phyloP scores from a whole-genome alignment of 2,797 vertebrate species.

The Tragopan temminckii region DNA sequence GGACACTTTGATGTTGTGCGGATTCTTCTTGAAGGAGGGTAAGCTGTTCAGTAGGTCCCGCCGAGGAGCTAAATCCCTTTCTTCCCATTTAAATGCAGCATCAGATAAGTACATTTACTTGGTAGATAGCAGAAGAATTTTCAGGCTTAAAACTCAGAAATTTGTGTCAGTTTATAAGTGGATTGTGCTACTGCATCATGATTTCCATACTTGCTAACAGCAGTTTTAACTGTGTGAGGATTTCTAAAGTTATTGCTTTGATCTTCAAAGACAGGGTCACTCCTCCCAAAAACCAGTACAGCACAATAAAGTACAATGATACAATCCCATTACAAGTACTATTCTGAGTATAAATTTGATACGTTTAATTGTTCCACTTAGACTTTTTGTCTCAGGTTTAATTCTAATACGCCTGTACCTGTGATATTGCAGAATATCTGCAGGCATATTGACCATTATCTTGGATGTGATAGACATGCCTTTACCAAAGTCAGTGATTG shows the following conservation, averaged over 20 bases:
- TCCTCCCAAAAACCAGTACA: not conserved
- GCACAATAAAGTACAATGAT: not conserved
- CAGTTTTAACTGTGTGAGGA: fast-evolving
- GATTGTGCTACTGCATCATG: not conserved
- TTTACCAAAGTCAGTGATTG: not conserved
- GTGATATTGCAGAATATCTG: not conserved
- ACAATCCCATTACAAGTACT: not conserved
- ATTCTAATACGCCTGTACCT: not conserved
- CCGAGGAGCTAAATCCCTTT: not conserved
- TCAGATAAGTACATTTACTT: not conserved
- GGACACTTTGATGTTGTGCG: conserved; percentile 85
- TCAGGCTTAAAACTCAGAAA: not conserved
- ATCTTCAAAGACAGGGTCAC: not conserved
- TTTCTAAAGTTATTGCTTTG: not conserved
- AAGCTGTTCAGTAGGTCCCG: conserved; percentile 17
- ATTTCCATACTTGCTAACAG: not conserved
- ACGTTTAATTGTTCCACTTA: not conserved
- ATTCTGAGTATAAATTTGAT: not conserved
- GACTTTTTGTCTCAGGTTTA: not conserved
- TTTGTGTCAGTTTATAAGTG: not conserved
- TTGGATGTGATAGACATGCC: not conserved
- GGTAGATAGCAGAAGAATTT: not conserved
- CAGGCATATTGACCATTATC: not conserved
- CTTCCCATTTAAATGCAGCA: fast-evolving
- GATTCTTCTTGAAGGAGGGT: conserved; percentile 89